Base-by-base conservation (phyloP, 2,113 vertebrate species). In the Sclerurus mexicanus region DNA sequence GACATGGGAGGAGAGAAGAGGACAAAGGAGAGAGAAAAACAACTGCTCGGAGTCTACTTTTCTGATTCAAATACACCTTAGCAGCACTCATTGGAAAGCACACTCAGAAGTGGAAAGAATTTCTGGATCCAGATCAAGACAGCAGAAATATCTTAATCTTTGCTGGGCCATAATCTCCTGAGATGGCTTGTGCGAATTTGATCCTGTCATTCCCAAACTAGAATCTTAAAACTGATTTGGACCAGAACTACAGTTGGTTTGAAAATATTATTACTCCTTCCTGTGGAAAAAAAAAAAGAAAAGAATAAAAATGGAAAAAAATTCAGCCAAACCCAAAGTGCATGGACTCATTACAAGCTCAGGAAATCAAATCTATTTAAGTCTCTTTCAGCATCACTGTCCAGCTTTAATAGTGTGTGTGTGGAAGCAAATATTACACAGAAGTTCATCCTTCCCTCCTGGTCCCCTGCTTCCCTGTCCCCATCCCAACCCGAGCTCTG, bases 321-420 rank as follows among this genome's bases (percentile, higher is more conserved):
- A 92, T 6, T 68, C 76, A 95, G 92, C 95, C 88, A 97, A 96
- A 95, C 72, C 95, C 92, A 92, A 94, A 96, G 83, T 76, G 93
- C 84, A 92, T 64, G 64, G 88, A 92, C 90, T 95, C 92, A 93
- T 93, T 96, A 95, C 93, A 94, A 93, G 76, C 40, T 92, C 93
- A 95, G 86, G 93, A 96, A 96, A 96, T 96, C 76, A 93, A 87
- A 74, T 95, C 80, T 89, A 90, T 96, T 96, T 95, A 94, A 95
- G 58, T 89, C 90, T 69, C 56, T 96, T 94, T 93, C 88, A 93
- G 89, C 76, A 94, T 86, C 76, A 68, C 92, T 95, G 68, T 96
- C 90, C 90, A 92, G 50, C 56, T 95, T 89, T 68, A 93, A 78
- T 64, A 92, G 66, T 39, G 73, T 0, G 0, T 81, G 52, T 86